Evolutionary conservation across 2,888 invertebrate species (phyloP).

Genomic region (Enoplolaimus lenunculus): DNA sequence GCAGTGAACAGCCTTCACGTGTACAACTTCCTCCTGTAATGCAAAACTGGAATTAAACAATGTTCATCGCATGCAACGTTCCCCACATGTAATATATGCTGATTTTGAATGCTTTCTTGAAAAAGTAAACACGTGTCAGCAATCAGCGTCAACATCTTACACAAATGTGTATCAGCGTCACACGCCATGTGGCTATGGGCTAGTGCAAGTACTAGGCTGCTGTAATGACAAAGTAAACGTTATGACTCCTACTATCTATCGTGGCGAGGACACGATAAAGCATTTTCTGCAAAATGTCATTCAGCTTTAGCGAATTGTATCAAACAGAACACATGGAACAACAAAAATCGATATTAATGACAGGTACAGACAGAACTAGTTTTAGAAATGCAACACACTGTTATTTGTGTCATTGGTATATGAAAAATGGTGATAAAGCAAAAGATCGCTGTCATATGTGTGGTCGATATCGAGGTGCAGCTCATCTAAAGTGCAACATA

Average conservation of each 20-base stretch:
- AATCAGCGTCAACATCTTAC: neutral
- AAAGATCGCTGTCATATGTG: too few species aligned
- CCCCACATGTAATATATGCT: too few species aligned
- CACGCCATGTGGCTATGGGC: neutral
- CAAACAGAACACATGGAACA: neutral
- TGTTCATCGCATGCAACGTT: too few species aligned
- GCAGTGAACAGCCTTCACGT: too few species aligned
- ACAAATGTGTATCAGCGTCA: neutral
- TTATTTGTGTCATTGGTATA: too few species aligned
- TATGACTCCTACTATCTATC: neutral
- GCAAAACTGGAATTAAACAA: too few species aligned
- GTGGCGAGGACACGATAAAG: neutral
- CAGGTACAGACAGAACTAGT: neutral
- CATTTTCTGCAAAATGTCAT: too few species aligned
- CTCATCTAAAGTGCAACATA: too few species aligned
- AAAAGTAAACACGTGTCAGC: neutral
- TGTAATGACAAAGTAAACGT: neutral
- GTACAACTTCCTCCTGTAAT: too few species aligned
- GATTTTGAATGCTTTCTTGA: neutral
- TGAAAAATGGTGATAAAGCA: too few species aligned
- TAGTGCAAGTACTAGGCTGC: neutral
- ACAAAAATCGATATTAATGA: neutral
- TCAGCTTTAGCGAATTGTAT: too few species aligned
- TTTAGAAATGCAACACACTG: neutral
- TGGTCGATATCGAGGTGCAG: too few species aligned